Percentiles rank a stretch among this genome's conserved stretches.
phyloP scores from a whole-genome alignment of 2,797 vertebrate genomes.

The Manis crassicaudata region DNA sequence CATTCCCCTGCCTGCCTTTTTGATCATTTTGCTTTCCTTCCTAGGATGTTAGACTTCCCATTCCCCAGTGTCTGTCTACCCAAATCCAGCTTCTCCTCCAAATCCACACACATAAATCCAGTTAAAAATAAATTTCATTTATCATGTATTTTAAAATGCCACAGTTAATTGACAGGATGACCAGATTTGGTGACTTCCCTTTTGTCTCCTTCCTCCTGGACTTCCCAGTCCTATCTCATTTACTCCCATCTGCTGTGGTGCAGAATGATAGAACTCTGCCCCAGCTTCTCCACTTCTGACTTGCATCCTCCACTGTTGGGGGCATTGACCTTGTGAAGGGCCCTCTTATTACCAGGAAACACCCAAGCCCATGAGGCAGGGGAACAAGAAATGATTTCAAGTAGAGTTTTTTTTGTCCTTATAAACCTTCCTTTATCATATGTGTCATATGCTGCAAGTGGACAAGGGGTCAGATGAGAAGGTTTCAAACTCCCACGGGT shows the following conservation, averaged over 20 bases:
- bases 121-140: not conserved
- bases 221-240: not conserved
- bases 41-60: not conserved
- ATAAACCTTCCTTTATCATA: not conserved
- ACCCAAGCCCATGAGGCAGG: not conserved
- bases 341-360: not conserved
- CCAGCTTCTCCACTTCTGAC: not conserved
- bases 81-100: not conserved
- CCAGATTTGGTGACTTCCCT: not conserved
- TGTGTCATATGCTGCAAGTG: not conserved
- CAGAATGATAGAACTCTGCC: not conserved
- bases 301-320: not conserved
- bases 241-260: not conserved
- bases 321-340: not conserved
- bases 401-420: not conserved
- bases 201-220: not conserved
- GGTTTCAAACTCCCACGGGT: not conserved
- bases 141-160: not conserved
- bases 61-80: not conserved
- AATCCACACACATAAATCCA: not conserved
- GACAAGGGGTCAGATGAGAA: not conserved
- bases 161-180: not conserved
- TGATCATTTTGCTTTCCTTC: not conserved
- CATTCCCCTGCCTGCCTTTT: not conserved
- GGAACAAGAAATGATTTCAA: constrained; percentile 25